Evolutionary conservation across 1,140 invertebrate genomes (phyloP).

Genomic region (Zaprionus taronus): DNA sequence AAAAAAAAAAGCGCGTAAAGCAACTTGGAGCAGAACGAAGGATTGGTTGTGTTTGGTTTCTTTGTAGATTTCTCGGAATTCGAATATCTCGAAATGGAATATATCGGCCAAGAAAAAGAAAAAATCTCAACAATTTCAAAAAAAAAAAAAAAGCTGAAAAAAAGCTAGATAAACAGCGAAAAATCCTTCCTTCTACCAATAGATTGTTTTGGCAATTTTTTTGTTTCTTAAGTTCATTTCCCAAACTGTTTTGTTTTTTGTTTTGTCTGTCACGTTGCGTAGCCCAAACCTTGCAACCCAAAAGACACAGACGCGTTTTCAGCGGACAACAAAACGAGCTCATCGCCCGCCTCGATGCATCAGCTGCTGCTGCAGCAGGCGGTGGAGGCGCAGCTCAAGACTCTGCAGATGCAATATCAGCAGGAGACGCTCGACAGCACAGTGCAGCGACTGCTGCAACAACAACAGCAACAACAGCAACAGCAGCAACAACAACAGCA

Average conservation of each 20-base stretch:
- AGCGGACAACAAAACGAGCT: constrained; percentile 45
- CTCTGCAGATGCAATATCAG: constrained; percentile 63
- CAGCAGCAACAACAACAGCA: constrained; percentile 18
- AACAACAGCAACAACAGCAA: constrained; percentile 64
- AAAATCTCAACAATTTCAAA: constrained; percentile 84
- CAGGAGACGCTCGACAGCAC: constrained; percentile 63
- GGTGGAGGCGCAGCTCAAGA: constrained; percentile 70
- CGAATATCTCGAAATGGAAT: constrained; percentile 54
- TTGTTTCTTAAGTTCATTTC: constrained; percentile 65
- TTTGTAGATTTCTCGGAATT: constrained; percentile 51
- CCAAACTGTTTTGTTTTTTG: constrained; percentile 49
- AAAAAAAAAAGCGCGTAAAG: constrained; percentile 49
- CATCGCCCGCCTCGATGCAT: constrained; percentile 56
- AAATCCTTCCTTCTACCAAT: constrained; percentile 82
- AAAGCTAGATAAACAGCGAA: constrained; percentile 36
- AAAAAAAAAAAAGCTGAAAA: constrained; percentile 10
- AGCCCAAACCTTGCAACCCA: constrained; percentile 43
- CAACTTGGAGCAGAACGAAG: constrained; percentile 69
- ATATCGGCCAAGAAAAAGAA: constrained; percentile 84
- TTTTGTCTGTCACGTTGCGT: constrained; percentile 43
- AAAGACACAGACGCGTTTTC: constrained; percentile 67
- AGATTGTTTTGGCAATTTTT: constrained; percentile 65
- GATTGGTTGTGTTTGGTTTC: constrained; percentile 64
- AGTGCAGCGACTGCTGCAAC: constrained; percentile 67
- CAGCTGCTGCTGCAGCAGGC: constrained; percentile 69